Percentiles rank a stretch among this genome's conserved stretches.
These are phyloP conservation scores for Laupala kohalensis DNA, from an alignment of 1,140 invertebrate genomes.

Conservation along the genomic window DNA sequence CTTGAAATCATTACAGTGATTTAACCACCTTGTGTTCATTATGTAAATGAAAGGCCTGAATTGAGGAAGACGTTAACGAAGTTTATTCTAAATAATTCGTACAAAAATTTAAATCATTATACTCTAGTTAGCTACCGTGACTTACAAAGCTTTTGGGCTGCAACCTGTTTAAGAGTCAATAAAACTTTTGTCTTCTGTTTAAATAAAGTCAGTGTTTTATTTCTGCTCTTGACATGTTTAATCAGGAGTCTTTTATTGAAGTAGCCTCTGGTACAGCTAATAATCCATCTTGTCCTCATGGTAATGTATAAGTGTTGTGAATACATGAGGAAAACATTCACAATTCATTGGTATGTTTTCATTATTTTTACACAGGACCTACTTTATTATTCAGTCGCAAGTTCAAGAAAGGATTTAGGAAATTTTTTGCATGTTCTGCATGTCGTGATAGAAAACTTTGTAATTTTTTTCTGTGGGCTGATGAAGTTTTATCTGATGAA, in stretches of 20 bases:
- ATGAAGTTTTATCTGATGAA: constrained; percentile 29
- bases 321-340: neutral
- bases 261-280: neutral
- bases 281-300: neutral
- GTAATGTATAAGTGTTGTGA: neutral
- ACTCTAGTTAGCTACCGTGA: no score
- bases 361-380: constrained; percentile 36
- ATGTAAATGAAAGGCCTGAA: no score
- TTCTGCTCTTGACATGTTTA: no score
- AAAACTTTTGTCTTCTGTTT: no score
- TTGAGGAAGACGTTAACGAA: no score
- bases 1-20: no score
- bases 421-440: constrained; percentile 66
- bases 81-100: no score
- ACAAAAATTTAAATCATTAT: no score
- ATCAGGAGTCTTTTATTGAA: neutral
- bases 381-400: constrained; percentile 49
- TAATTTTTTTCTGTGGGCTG: constrained; percentile 44
- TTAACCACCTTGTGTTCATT: no score
- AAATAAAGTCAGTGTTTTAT: no score
- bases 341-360: neutral
- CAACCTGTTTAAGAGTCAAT: no score
- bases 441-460: constrained; percentile 63
- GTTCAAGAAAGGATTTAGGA: constrained; percentile 25
- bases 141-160: no score